Evolutionary conservation across 2,888 invertebrate genomes (phyloP), one percentile per base, ranked within the genome.

Genomic region (Hypolimnas misippus): DNA sequence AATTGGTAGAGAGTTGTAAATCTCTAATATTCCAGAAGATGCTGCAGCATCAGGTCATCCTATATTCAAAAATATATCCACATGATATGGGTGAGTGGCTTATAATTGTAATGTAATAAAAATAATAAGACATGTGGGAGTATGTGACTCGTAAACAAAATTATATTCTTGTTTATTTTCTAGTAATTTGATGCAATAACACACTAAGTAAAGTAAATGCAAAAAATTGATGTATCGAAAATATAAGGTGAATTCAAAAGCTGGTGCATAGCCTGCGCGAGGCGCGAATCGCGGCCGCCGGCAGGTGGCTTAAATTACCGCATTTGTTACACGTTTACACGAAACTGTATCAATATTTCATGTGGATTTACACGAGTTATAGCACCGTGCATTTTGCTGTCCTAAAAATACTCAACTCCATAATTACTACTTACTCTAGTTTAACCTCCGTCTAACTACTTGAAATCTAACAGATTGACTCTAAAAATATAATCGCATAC

Each of bases 321-420:
- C 91, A 92, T 92, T 91, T 91, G 91, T 91, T 91, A 91, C 90
- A 89, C 91, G 91, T 90, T 91, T 90, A 90, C 91, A 89, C 88
- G 87, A 89, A 91, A 91, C 91, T 91, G 91, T 91, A 92, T 91
- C 91, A 91, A 92, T 92, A 91, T 92, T 89, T 92, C 90, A 92
- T 87, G 84, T 84, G 88, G 88, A 92, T 92, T 90, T 91, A 89
- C 89, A 87, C 87, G 75, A 84, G 83, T 86, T 81, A 89, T 88
- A 83, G 86, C 82, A 83, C 77, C 77, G 81, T 89, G 86, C 84
- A 87, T 89, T 67, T 57, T 58, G 56, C 62, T 64, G 66, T 65
- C 65, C 65, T 65, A 65, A 66, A 64, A 67, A 65, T 65, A 58
- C 50, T 8, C 38, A 40, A 59, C 33, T 62, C 49, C 49, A 50